These are phyloP conservation scores for Tragelaphus imberbis DNA, from an alignment of 2,113 vertebrate species.

Conservation along the genomic window DNA sequence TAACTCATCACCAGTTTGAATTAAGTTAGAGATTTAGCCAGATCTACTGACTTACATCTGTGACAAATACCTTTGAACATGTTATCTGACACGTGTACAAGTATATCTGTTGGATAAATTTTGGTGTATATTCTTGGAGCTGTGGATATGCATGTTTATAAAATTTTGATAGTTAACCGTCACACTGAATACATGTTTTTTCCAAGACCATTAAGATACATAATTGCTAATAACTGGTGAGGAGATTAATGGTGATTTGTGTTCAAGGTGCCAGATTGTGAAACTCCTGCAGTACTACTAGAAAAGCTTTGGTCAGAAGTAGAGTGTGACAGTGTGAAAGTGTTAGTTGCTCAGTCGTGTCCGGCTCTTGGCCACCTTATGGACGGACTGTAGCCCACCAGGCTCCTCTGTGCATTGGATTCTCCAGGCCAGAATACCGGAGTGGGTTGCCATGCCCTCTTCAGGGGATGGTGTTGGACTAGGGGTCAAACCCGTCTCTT, in stretches of 20 bases:
- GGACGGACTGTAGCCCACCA: neutral
- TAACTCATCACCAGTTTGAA: slow-evolving; percentile 4
- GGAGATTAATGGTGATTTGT: neutral
- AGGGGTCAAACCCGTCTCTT: neutral
- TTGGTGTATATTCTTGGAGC: neutral
- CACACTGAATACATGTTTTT: neutral
- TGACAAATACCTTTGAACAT: neutral
- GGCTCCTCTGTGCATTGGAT: neutral
- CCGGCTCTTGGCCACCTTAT: neutral
- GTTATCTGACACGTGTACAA: neutral
- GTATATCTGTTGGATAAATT: neutral
- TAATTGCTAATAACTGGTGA: neutral
- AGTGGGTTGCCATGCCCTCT: neutral
- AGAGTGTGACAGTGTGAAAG: neutral
- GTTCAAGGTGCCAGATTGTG: neutral
- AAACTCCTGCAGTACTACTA: neutral
- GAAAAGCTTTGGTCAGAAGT: neutral
- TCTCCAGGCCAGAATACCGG: neutral
- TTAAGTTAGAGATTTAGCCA: neutral
- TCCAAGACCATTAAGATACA: neutral
- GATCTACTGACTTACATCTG: neutral
- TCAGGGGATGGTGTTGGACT: neutral
- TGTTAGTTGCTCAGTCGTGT: neutral
- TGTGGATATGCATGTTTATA: neutral
- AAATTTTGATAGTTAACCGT: neutral